Evolutionary conservation across 1,140 invertebrate species (phyloP).

Genomic region (Nautilus pompilius): DNA sequence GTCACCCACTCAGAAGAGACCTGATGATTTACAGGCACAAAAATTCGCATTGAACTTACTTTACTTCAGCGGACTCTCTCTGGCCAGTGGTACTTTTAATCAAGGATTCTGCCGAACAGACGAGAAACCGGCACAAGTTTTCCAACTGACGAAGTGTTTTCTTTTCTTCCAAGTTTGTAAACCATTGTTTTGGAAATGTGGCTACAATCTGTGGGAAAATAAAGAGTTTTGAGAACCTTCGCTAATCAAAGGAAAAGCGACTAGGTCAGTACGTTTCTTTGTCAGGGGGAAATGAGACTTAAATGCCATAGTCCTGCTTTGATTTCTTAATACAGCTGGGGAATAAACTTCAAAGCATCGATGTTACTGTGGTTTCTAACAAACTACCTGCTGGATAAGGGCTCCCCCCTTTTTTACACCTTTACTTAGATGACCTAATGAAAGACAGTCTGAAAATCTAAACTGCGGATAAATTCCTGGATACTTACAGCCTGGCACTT

Average conservation of each 20-base stretch:
- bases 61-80: constrained; percentile 10
- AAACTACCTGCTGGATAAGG: background rate
- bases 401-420: background rate
- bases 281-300: too few species aligned
- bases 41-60: background rate
- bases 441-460: background rate
- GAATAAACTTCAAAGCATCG: too few species aligned
- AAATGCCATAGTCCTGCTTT: too few species aligned
- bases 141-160: constrained; percentile 52
- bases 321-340: too few species aligned
- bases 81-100: constrained; percentile 24
- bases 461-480: too few species aligned
- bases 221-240: background rate
- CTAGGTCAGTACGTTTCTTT: too few species aligned
- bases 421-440: background rate
- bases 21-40: background rate
- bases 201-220: constrained; percentile 42
- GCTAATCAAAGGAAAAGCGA: too few species aligned
- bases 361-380: too few species aligned
- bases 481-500: constrained; percentile 49
- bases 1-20: background rate
- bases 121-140: constrained; percentile 51
- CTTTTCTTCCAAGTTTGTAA: constrained; percentile 38
- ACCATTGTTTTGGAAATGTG: constrained; percentile 53
- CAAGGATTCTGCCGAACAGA: constrained; percentile 39